phyloP scores from a whole-genome alignment of 2,113 vertebrate genomes.

The Natator depressus region DNA sequence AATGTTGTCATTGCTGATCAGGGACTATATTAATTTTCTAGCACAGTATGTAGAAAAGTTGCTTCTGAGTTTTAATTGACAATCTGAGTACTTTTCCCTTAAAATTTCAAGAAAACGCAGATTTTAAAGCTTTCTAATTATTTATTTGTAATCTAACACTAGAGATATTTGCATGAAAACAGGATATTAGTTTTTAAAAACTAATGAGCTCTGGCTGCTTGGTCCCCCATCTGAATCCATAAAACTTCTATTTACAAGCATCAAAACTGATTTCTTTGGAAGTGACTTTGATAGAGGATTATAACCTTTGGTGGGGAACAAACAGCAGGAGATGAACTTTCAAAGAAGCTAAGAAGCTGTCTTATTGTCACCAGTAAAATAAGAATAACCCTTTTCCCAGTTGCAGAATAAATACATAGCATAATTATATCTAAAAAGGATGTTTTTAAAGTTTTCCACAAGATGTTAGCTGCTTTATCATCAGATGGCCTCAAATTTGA shows the following conservation, averaged over 20 bases:
- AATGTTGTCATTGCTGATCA: not conserved
- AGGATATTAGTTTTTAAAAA: not conserved
- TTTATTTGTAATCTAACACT: not conserved
- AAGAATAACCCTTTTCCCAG: not conserved
- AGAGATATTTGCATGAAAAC: not conserved
- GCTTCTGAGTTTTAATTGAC: not conserved
- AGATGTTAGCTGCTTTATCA: not conserved
- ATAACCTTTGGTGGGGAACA: not conserved
- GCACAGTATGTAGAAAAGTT: not conserved
- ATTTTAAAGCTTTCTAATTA: not conserved
- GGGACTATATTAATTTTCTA: not conserved
- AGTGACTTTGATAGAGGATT: not conserved
- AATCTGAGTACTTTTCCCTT: not conserved
- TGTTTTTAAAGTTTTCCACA: not conserved
- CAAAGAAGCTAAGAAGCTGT: not conserved
- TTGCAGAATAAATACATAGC: not conserved
- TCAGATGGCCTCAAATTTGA: not conserved
- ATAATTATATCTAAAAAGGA: not conserved
- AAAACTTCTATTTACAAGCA: not conserved
- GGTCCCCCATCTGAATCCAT: not conserved
- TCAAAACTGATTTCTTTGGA: not conserved
- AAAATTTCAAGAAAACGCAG: not conserved
- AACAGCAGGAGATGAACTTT: not conserved
- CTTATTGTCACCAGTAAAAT: not conserved
- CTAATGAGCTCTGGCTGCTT: not conserved